phyloP scores from a whole-genome alignment of 2,113 vertebrate species.

The Phrynocephalus versicolor region DNA sequence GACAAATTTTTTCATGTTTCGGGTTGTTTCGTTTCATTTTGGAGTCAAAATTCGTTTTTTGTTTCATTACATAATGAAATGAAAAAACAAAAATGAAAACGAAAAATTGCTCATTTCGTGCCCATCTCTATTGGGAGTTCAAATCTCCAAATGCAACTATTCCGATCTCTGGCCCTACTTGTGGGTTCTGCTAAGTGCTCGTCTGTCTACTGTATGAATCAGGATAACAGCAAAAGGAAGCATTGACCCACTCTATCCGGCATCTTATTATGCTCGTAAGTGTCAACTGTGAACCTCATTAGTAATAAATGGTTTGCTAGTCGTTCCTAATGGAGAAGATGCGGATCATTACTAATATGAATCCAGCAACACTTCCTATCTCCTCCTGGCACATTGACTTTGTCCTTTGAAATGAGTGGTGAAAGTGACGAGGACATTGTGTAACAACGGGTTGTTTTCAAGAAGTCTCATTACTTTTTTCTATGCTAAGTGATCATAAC shows the following conservation, averaged over 20 bases:
- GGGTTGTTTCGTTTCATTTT: too few relatives aligned
- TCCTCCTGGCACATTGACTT: not conserved
- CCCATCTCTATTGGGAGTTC: too few relatives aligned
- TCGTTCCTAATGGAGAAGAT: not conserved
- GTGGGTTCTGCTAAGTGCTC: too few relatives aligned
- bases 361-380: not conserved
- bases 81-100: too few relatives aligned
- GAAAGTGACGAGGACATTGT: not conserved
- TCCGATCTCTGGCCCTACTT: too few relatives aligned
- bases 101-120: too few relatives aligned
- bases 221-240: not conserved
- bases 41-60: too few relatives aligned
- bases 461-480: not conserved
- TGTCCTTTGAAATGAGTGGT: not conserved
- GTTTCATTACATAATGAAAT: too few relatives aligned
- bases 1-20: too few relatives aligned
- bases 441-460: not conserved
- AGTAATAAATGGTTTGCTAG: not conserved
- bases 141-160: too few relatives aligned
- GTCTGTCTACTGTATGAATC: not conserved
- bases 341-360: not conserved
- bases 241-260: not conserved
- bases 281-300: not conserved
- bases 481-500: not conserved
- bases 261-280: not conserved